Percentiles rank a stretch among this genome's conserved stretches.
Conservation (phyloP, 2,888 invertebrate species). For the Siphonodentalium dalli region DNA sequence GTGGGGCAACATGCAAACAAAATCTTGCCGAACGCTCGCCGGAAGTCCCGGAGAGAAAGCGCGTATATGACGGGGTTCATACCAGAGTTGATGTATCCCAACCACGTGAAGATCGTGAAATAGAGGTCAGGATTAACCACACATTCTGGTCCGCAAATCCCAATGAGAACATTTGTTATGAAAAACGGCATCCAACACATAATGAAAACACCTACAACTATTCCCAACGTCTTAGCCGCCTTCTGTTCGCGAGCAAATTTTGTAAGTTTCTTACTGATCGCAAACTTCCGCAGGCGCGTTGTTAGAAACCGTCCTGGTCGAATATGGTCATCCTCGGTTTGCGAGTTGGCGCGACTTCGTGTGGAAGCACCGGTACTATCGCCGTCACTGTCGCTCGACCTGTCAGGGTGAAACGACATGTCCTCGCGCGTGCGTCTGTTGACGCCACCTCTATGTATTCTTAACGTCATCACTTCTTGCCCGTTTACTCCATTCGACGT, state of each 20-base stretch:
- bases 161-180: conserved; percentile 89
- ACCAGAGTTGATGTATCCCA: conserved; percentile 65
- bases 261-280: conserved; percentile 88
- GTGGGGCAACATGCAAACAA: conserved; percentile 71
- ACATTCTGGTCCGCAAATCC: conserved; percentile 78
- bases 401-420: conserved; percentile 33
- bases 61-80: conserved; percentile 89
- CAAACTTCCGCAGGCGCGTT: conserved; percentile 72
- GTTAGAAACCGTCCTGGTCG: conserved; percentile 50
- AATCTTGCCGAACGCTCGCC: conserved; percentile 87
- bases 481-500: conserved; percentile 68
- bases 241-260: conserved; percentile 98
- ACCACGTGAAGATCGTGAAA: conserved; percentile 63
- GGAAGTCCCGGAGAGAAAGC: conserved; percentile 96
- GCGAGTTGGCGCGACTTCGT: conserved; percentile 2
- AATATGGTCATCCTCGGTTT: conserved; percentile 20
- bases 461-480: conserved; percentile 79
- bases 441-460: conserved; percentile 89
- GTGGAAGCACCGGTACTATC: conserved; percentile 35
- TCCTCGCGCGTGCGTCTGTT: conserved; percentile 56
- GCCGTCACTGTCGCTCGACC: conserved; percentile 45
- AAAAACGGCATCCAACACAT: conserved; percentile 98
- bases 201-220: conserved; percentile 96
- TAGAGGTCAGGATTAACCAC: conserved; percentile 50
- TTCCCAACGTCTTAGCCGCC: conserved; percentile 95